Percentiles rank a stretch among this genome's conserved stretches.
Conservation (phyloP, 2,888 invertebrate genomes). For the Lepidonotus clava region DNA sequence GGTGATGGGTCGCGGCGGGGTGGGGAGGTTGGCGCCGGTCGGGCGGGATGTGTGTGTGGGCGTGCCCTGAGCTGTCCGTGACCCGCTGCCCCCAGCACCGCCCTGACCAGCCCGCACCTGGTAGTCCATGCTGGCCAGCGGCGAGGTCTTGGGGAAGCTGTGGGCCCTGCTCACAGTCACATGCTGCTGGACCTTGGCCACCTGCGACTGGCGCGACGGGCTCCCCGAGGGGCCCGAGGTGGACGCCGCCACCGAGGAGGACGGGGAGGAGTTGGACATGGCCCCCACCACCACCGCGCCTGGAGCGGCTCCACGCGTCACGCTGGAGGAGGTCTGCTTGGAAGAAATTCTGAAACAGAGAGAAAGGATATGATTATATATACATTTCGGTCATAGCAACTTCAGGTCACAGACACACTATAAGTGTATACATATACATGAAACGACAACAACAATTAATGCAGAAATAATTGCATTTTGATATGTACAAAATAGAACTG, state of each 20-base stretch:
- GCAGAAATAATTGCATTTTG: too few species aligned
- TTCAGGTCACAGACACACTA: too few species aligned
- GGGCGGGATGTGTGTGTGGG: slow-evolving; percentile 28
- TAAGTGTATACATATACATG: too few species aligned
- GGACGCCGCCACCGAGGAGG: neutral
- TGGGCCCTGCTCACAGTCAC: slow-evolving; percentile 56
- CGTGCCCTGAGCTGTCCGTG: slow-evolving; percentile 8
- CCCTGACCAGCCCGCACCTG: slow-evolving; percentile 42
- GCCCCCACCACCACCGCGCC: neutral
- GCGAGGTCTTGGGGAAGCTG: slow-evolving; percentile 63
- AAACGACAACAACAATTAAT: too few species aligned
- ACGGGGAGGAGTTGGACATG: slow-evolving; percentile 22
- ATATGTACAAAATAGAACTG: too few species aligned
- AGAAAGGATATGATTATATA: neutral
- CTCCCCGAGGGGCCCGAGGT: slow-evolving; percentile 52
- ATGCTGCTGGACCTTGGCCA: slow-evolving; percentile 47
- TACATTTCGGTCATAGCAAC: too few species aligned
- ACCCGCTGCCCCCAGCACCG: neutral
- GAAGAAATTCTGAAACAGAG: slow-evolving; percentile 7
- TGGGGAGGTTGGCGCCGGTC: neutral
- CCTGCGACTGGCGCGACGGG: slow-evolving; percentile 30
- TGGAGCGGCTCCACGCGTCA: slow-evolving; percentile 27
- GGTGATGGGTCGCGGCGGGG: slow-evolving; percentile 1
- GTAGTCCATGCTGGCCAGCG: slow-evolving; percentile 56
- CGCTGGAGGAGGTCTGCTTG: slow-evolving; percentile 40